These are phyloP conservation scores for Hippasteria phrygiana DNA, from an alignment of 53 echinoderm and acorn worm species.

Conservation along the genomic window DNA sequence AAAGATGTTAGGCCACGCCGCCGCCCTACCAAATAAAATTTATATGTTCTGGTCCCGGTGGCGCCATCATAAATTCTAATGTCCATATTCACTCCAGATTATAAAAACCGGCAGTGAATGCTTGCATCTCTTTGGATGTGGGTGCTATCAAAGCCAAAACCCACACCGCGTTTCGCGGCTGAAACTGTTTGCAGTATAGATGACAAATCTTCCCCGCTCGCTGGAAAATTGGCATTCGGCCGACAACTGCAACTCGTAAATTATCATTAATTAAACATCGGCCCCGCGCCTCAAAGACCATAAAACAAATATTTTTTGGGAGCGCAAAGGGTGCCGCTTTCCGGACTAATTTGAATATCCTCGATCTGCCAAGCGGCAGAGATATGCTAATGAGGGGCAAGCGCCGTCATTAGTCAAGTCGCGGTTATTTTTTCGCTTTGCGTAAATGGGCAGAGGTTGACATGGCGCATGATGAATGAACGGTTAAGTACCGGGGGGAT, in stretches of 20 bases:
- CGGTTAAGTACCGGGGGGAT: constrained; percentile 48
- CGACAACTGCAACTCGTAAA: constrained; percentile 65
- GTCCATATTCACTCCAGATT: constrained; percentile 35
- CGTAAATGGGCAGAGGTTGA: constrained; percentile 32
- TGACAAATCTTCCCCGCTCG: constrained; percentile 55
- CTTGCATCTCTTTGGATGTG: background rate
- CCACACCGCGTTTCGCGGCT: background rate
- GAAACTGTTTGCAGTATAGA: constrained; percentile 11
- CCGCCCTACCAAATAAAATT: constrained; percentile 61
- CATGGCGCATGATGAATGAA: constrained; percentile 58
- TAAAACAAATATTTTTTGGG: constrained; percentile 60
- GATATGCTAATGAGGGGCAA: constrained; percentile 52
- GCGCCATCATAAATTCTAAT: constrained; percentile 65
- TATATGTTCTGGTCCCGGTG: constrained; percentile 55
- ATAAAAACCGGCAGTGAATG: background rate
- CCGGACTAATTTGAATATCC: constrained; percentile 48
- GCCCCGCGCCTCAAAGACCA: constrained; percentile 64
- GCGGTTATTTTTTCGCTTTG: constrained; percentile 62
- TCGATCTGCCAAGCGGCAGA: constrained; percentile 11
- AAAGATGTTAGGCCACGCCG: constrained; percentile 60
- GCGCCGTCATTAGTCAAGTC: constrained; percentile 51
- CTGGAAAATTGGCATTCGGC: constrained; percentile 59
- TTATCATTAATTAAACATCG: constrained; percentile 71
- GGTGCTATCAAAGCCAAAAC: background rate
- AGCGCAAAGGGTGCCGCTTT: constrained; percentile 55